Conservation (phyloP, 2,113 vertebrate genomes). For the Salvelinus sp. region DNA sequence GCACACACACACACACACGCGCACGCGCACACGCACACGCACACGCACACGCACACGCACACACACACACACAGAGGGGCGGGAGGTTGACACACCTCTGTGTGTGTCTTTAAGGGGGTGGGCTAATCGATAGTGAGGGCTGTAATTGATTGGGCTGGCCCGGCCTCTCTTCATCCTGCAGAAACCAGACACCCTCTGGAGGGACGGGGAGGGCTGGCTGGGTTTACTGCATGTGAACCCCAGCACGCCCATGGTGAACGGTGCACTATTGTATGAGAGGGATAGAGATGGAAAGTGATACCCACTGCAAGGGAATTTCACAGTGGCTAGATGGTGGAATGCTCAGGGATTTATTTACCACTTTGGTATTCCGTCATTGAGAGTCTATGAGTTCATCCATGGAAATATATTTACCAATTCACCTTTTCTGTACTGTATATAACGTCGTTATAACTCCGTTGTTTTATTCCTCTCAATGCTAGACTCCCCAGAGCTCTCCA, state of each 20-base stretch:
- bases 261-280: neutral
- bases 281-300: neutral
- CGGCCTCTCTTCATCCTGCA: conserved; percentile 22
- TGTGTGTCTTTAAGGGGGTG: conserved; percentile 5
- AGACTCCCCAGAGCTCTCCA: conserved; percentile 53
- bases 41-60: neutral
- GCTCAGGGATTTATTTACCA: neutral
- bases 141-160: conserved; percentile 28
- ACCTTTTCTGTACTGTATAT: neutral
- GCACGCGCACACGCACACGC: too few species aligned
- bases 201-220: neutral
- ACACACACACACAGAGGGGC: neutral
- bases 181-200: conserved; percentile 19
- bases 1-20: neutral
- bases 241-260: neutral
- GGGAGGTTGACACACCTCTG: neutral
- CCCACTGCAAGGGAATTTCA: neutral
- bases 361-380: neutral
- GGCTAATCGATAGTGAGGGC: conserved; percentile 14
- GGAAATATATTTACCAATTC: neutral
- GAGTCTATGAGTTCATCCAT: neutral
- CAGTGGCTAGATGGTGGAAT: neutral
- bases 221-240: neutral
- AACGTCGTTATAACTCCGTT: neutral
- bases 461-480: neutral